These are phyloP conservation scores for Andrena minutula DNA, from an alignment of 2,888 invertebrate species.

Conservation along the genomic window DNA sequence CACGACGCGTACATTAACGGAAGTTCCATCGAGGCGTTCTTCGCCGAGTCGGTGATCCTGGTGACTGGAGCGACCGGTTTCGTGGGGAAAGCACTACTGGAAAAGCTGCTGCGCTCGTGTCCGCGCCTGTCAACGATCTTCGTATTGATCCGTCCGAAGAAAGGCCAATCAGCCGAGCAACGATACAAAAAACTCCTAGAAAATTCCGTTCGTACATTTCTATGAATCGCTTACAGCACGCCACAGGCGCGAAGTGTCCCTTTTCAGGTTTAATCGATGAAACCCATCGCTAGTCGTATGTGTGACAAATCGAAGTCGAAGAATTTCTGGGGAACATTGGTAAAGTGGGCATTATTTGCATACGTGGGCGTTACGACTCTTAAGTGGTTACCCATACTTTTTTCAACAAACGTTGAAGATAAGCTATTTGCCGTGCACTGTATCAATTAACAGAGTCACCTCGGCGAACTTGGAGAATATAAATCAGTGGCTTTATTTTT, in stretches of 20 bases:
- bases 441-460: no score
- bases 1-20: conserved; percentile 72
- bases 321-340: no score
- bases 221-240: no score
- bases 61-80: conserved; percentile 93
- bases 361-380: no score
- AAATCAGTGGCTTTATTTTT: no score
- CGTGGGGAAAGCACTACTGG: conserved; percentile 96
- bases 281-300: not conserved
- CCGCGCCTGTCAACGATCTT: conserved; percentile 92
- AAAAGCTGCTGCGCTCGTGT: conserved; percentile 95
- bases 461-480: no score
- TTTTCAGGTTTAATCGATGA: not conserved
- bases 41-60: conserved; percentile 86
- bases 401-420: no score
- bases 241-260: no score
- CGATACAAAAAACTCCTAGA: conserved; percentile 91
- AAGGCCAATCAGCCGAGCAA: conserved; percentile 89
- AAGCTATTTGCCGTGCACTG: no score
- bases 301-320: no score
- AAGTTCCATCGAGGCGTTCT: conserved; percentile 85
- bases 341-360: no score
- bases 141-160: conserved; percentile 92
- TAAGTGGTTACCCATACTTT: no score
- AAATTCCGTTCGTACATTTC: conserved; percentile 86